These are phyloP conservation scores for Semotilus atromaculatus DNA, from an alignment of 2,797 vertebrate genomes.

Conservation along the genomic window DNA sequence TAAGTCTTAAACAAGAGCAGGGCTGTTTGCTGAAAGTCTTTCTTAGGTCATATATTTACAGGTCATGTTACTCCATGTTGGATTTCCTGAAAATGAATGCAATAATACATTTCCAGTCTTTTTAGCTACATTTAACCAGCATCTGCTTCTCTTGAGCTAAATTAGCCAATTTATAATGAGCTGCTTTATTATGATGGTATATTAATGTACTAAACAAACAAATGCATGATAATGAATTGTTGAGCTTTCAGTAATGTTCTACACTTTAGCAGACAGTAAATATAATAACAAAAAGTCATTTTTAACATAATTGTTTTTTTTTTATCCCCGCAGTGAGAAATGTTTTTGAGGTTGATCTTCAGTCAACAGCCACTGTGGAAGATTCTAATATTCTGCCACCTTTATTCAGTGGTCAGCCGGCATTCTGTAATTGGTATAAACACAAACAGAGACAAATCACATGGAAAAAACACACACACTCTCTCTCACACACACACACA, in stretches of 20 bases:
- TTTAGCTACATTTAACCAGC: not conserved
- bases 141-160: not conserved
- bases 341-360: constrained; percentile 32
- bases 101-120: not conserved
- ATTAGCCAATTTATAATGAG: not conserved
- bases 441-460: constrained; percentile 18
- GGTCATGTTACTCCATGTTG: constrained; percentile 31
- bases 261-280: not conserved
- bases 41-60: not conserved
- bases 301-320: constrained; percentile 6
- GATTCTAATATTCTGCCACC: constrained; percentile 51
- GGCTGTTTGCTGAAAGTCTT: not conserved
- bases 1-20: constrained; percentile 39
- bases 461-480: not conserved
- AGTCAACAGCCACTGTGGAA: constrained; percentile 35
- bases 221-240: not conserved
- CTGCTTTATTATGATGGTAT: not conserved
- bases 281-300: not conserved
- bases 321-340: constrained; percentile 37
- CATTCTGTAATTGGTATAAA: constrained; percentile 65
- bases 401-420: constrained; percentile 64
- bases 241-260: not conserved
- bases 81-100: not conserved
- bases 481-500: not conserved
- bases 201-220: not conserved